A percentile compares a stretch with the other conserved stretches of the same genome.
phyloP scores from a whole-genome alignment of 2,888 invertebrate species.

The Margaritifera margaritifera region DNA sequence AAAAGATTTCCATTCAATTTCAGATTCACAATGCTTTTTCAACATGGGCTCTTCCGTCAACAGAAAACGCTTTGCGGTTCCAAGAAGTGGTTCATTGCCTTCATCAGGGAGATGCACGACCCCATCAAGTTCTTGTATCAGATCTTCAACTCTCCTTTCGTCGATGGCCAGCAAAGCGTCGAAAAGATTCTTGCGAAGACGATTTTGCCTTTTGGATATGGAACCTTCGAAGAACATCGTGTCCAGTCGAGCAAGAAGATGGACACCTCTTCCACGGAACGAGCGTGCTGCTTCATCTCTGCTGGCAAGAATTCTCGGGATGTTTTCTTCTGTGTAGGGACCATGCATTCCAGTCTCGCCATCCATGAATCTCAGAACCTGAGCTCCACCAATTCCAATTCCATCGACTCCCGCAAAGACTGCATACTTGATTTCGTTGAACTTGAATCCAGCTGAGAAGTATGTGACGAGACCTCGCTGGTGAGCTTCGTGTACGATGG shows the following conservation, averaged over 20 bases:
- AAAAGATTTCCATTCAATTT: slow-evolving; percentile 31
- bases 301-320: slow-evolving; percentile 21
- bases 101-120: slow-evolving; percentile 25
- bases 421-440: slow-evolving; percentile 49
- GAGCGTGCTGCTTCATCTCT: slow-evolving; percentile 25
- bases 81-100: slow-evolving; percentile 24
- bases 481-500: slow-evolving; percentile 35
- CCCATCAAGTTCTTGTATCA: slow-evolving; percentile 13
- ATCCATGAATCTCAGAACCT: slow-evolving; percentile 40
- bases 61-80: slow-evolving; percentile 31
- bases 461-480: slow-evolving; percentile 32
- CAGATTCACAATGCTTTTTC: slow-evolving; percentile 30
- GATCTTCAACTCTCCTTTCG: slow-evolving; percentile 4
- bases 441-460: slow-evolving; percentile 53
- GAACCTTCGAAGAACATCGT: slow-evolving; percentile 38
- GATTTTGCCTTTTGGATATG: slow-evolving; percentile 21
- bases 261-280: slow-evolving; percentile 24
- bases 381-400: slow-evolving; percentile 52
- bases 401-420: slow-evolving; percentile 51
- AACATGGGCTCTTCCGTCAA: slow-evolving; percentile 32
- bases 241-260: slow-evolving; percentile 30
- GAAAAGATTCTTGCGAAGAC: slow-evolving; percentile 15
- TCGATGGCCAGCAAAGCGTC: slow-evolving; percentile 10
- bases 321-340: slow-evolving; percentile 36
- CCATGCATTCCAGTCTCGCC: slow-evolving; percentile 25